Base-by-base conservation (phyloP, 2,888 invertebrate species). In the Lasius fuliginosus region DNA sequence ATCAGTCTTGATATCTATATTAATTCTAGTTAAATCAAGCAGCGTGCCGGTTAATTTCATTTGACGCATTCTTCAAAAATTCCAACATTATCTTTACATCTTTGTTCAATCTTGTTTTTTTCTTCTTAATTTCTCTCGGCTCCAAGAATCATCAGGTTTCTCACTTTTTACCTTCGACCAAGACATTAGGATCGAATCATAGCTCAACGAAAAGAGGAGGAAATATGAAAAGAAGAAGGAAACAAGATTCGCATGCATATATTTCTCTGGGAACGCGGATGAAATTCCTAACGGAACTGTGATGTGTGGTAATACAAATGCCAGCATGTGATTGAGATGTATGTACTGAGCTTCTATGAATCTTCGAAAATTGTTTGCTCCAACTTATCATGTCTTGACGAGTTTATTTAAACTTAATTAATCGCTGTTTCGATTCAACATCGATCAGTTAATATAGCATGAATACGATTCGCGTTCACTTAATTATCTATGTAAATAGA, bases 241-340 rank as follows among this genome's bases (percentile, higher is more conserved):
- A 53, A 62, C 40, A 40, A 83, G 56, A 82, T 56, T 62, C 40
- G 33, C 46, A 15, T 40, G 30, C 60, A 46, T 58, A 67, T 15
- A 49, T 69, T 79, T 6, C 58, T 36, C 15, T 46, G 77, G 46
- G 60, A 79, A 91, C 90, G 89, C 87, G 89, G 89, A 90, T 89
- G 90, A 91, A 92, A 93, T 93, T 92, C 93, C 93, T 93, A 93
- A 93, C 93, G 92, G 93, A 91, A 91, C 90, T 88, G 67, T 87
- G 86, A 88, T 87, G 87, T 88, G 89, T 84, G 74, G 68, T 89
- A 90, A 89, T 86, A 87, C 87, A 87, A 86, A 86, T 42, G 33
- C 83, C 53, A 56, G 42, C 67, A 23, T 58, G 18, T 42, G 69
- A 69, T 69, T 69, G 60, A 79, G 58, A 69, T 33, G 46, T 46